A percentile compares a stretch with the other conserved stretches of the same genome.
Evolutionary conservation across 2,113 vertebrate species (phyloP).

Genomic region (Alosa alosa): DNA sequence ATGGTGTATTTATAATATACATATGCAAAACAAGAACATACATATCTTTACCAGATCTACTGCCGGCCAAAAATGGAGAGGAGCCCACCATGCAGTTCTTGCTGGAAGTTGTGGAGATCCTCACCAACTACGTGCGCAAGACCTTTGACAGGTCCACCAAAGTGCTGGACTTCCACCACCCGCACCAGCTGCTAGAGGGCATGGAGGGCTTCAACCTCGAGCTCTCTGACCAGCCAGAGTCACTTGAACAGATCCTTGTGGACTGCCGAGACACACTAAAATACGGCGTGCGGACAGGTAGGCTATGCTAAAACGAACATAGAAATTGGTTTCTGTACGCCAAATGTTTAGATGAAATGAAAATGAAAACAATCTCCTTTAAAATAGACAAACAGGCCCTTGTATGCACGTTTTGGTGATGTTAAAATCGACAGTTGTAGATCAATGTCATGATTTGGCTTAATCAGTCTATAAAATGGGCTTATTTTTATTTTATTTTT

Average conservation of each 20-base stretch:
- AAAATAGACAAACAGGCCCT: not conserved
- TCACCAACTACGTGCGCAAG: constrained; percentile 93
- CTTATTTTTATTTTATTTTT: not conserved
- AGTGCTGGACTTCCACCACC: constrained; percentile 97
- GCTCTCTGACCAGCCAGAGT: constrained; percentile 94
- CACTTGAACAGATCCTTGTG: constrained; percentile 98
- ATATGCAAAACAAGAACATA: not conserved
- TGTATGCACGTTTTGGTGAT: not conserved
- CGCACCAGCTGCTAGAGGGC: constrained; percentile 94
- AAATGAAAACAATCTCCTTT: not conserved
- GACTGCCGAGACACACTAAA: constrained; percentile 98
- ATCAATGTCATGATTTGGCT: not conserved
- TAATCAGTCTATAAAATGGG: not conserved
- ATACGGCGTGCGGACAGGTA: constrained; percentile 96
- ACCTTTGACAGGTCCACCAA: constrained; percentile 97
- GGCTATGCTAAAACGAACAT: not conserved
- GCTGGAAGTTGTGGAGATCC: constrained; percentile 93
- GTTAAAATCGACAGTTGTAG: not conserved
- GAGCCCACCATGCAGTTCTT: constrained; percentile 94
- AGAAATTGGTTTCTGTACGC: not conserved
- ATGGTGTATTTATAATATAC: not conserved
- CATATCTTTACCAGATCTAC: constrained; percentile 75
- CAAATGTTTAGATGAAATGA: not conserved
- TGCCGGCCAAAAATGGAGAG: constrained; percentile 96
- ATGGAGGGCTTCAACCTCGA: constrained; percentile 99